Evolutionary conservation across 1,140 invertebrate genomes (phyloP), one percentile per base, ranked within the genome.

Genomic region (Theocolax elegans): DNA sequence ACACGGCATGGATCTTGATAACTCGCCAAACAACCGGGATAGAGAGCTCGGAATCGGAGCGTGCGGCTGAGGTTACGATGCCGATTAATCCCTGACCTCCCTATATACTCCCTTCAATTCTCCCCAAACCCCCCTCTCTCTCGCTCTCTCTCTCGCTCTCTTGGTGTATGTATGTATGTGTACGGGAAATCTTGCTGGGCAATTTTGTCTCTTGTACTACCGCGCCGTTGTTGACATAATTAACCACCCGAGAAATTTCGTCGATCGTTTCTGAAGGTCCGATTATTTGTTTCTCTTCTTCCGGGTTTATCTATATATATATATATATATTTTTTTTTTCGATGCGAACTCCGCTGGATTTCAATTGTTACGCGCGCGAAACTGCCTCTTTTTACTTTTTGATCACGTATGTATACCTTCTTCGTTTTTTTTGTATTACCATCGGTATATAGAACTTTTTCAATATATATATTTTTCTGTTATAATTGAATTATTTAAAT

Each of bases 1-100:
- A 27, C 17, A 13, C 40, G 13, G 25, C 59, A 17, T 38, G 59
- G 59, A 62, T 62, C 59, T 62, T 62, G 59, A 62, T 62, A 62
- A 62, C 44, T 62, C 42, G 59, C 42, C 59, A 62, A 49, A 62
- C 59, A 62, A 62, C 42, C 53, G 6, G 23, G 27, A 29, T 2
- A 15, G 46, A 23, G 19, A 7, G 46, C 2, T 21, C 17, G 19
- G 35, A 58, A 23, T 40, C 58, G 42, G 23, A 46, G 58, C 42
- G 21, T 46, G 58, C 58, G 23, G 58, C 21, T 31, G 42, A 46
- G 38, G 58, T 29, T 46, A 46, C 58, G 58, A 60, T 60, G 40
- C 19, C 58, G 59, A 62, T 62, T 62, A 48, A 62, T 62, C 44
- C 44, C 23, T 8, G 8, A 38, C 53, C 17, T 15, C 8, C 35